These are phyloP conservation scores for Aleiodes leptofemur DNA, from an alignment of 2,888 invertebrate genomes.

Conservation along the genomic window DNA sequence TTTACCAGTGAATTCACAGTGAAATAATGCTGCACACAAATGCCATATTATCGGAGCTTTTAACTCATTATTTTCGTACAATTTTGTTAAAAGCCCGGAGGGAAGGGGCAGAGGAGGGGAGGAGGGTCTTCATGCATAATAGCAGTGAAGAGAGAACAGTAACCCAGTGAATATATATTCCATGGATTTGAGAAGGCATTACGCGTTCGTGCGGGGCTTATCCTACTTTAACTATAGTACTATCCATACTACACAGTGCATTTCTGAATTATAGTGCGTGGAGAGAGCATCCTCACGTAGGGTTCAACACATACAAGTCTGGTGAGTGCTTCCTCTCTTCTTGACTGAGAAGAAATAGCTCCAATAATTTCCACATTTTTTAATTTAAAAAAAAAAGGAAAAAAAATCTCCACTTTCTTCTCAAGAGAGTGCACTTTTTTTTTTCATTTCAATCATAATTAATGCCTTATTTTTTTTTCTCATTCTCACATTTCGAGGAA, in stretches of 20 bases:
- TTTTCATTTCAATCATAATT: no score
- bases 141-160: conserved; percentile 19
- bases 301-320: no score
- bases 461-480: no score
- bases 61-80: conserved; percentile 50
- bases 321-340: no score
- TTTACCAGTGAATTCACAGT: no score
- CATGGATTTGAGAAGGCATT: conserved; percentile 22
- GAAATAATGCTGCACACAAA: not conserved
- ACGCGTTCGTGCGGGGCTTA: conserved; percentile 17
- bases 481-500: no score
- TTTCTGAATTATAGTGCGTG: conserved; percentile 12
- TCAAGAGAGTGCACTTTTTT: no score
- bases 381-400: no score
- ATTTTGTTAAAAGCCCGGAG: conserved; percentile 50
- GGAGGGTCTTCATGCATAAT: conserved; percentile 16
- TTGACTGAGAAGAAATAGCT: no score
- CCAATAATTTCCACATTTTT: no score
- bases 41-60: conserved; percentile 51
- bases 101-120: no score
- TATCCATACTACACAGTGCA: not conserved
- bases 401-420: no score
- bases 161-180: conserved; percentile 6
- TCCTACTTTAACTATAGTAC: conserved; percentile 15
- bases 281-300: not conserved